Evolutionary conservation across 1,140 invertebrate genomes (phyloP), one percentile per base, ranked within the genome.

Genomic region (Ceratoteleas bidentatus): DNA sequence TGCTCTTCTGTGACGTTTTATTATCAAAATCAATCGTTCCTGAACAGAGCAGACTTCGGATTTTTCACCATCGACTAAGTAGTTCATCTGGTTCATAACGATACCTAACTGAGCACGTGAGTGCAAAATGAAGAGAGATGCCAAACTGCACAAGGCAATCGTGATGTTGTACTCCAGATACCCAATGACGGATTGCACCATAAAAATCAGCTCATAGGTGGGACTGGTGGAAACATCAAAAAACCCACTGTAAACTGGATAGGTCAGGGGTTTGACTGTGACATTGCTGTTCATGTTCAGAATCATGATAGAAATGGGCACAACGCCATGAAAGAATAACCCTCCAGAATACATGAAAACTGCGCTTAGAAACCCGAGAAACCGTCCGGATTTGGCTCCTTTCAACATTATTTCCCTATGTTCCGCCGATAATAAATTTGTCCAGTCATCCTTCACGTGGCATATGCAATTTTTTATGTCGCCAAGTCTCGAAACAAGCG

Each of bases 281-380:
- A 32, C 5, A n/a, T 72, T 64, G 8, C 9, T 53, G 7, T 57
- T 49, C 10, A 79, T 13, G 43, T 66, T 72, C 14, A 68, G 14
- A 40, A 73, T 14, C 16, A 68, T 6, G 0, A 40, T 2, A 6
- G 76, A 80, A 33, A 80, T 36, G 9, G 76, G 76, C 9, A 62
- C 7, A n/a, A 68, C 15, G 4, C 13, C 47, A 8, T 73, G 62
- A 11, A 66, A 80, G 11, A 80, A 80, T 7, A 61, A 38, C 11
- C 68, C 68, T 3, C 76, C 76, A 4, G 56, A 73, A 24, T 80
- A 80, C 76, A 80, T 80, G 16, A 80, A 80, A 47, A 68, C 6
- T n/a, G 76, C 76, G 49, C 76, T 68, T 11, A 66, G 16, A 11
- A 66, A 11, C 0, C 66, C 76, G 9, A 79, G 13, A 61, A 47